Base-by-base conservation (phyloP, 2,113 vertebrate species). In the Ictalurus furcatus region DNA sequence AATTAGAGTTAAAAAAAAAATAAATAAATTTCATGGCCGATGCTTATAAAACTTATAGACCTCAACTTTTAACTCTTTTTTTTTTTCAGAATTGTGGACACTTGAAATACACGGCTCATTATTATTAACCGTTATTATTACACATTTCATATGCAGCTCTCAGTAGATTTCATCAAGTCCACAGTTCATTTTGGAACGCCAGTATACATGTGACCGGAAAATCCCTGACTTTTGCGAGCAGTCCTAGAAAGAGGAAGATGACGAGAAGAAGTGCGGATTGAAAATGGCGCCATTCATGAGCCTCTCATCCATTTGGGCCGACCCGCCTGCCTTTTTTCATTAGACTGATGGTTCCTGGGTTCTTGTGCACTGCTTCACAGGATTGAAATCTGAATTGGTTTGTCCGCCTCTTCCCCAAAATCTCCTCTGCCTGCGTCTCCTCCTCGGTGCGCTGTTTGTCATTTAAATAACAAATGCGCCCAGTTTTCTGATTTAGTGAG, bases 381-480 rank as follows among this genome's bases (percentile, higher is more conserved):
- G 93, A 95, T 96, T 95, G 94, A 95, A 95, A 95, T 94, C 93
- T 93, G 94, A 95, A 96, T 95, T 94, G 94, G 93, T 95, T 95
- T 94, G 95, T 95, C 95, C 94, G 94, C 93, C 93, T 93, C 92
- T 91, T 92, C 89, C 91, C 89, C 92, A 84, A 87, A 65, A 87
- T 92, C 91, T 90, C 82, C 89, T 93, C 90, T 90, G 88, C 87
- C 37, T 73, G 91, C 91, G 89, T 90, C 83, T 85, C 91, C 93
- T 85, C 76, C 69, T 88, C 83, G 82, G 91, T 85, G 90, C 90
- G 92, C 93, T 94, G 94, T 94, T 95, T 96, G 95, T 95, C 95
- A 96, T 96, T 95, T 96, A 95, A 96, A 96, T 96, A 96, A 96
- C 95, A 95, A 95, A 96, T 95, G 95, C 95, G 63, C 89, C 92